Conservation (phyloP, 2,797 vertebrate genomes). For the Erpetoichthys calabaricus region DNA sequence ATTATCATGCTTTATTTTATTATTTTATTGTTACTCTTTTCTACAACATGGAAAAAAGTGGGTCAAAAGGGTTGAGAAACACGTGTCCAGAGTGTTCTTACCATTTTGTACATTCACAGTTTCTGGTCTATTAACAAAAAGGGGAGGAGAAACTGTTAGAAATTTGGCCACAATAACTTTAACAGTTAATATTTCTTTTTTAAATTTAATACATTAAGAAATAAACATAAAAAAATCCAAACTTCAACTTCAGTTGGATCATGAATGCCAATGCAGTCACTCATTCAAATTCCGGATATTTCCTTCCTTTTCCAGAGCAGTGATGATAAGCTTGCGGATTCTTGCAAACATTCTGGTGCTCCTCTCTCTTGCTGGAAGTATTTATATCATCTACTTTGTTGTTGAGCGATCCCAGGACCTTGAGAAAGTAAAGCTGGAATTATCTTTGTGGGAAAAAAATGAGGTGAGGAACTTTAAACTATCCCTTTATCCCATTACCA, state of each 20-base stretch:
- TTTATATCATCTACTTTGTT: slow-evolving; percentile 96
- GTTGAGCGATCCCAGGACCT: slow-evolving; percentile 91
- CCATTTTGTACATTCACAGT: too few species aligned
- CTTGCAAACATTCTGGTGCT: slow-evolving; percentile 89
- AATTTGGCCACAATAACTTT: too few species aligned
- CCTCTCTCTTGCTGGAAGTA: slow-evolving; percentile 85
- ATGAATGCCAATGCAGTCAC: too few species aligned
- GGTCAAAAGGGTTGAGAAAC: too few species aligned
- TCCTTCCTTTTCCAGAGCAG: slow-evolving; percentile 46
- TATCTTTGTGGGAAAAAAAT: slow-evolving; percentile 95
- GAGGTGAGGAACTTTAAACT: slow-evolving; percentile 50
- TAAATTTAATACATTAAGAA: too few species aligned
- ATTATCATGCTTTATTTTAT: not conserved
- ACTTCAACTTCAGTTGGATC: too few species aligned
- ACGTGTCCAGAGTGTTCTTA: too few species aligned
- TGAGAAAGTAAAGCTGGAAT: slow-evolving; percentile 70
- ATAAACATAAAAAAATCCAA: too few species aligned
- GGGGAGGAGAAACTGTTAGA: too few species aligned
- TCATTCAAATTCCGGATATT: not conserved
- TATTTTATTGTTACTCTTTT: not conserved
- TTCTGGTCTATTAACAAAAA: too few species aligned
- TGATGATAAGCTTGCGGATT: slow-evolving; percentile 78
- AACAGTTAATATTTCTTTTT: too few species aligned
- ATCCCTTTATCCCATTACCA: not conserved
- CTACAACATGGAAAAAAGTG: not conserved